Evolutionary conservation across 37 sponge, comb jelly and placozoan species (phyloP).

Genomic region (Oscarella lobularis): DNA sequence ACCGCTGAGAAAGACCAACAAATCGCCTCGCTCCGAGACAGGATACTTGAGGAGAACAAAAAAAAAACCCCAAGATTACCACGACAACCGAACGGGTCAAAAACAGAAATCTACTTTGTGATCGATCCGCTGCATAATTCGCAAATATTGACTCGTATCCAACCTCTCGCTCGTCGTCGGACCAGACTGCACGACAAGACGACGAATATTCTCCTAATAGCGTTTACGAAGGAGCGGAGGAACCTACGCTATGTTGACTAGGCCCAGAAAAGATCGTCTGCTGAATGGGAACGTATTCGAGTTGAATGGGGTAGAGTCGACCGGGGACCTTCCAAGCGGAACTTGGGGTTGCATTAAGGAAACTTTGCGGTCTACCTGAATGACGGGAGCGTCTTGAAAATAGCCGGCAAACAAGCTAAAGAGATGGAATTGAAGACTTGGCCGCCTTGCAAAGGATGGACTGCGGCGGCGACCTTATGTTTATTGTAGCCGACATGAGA

Average conservation of each 20-base stretch:
- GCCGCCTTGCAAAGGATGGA: too few relatives aligned
- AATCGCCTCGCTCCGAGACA: slow-evolving; percentile 68
- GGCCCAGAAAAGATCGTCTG: not conserved
- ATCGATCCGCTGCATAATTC: slow-evolving; percentile 75
- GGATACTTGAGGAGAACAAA: slow-evolving; percentile 39
- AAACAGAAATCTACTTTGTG: slow-evolving; percentile 30
- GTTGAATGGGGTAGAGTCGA: slow-evolving; percentile 63
- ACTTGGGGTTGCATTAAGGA: not conserved
- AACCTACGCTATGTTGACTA: not conserved
- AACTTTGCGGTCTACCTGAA: slow-evolving; percentile 22
- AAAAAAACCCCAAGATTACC: not conserved
- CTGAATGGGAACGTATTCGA: slow-evolving; percentile 45
- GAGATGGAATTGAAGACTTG: not conserved
- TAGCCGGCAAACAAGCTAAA: slow-evolving; percentile 52
- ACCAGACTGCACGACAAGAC: too few relatives aligned
- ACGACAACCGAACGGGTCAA: too few relatives aligned
- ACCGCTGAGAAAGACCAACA: slow-evolving; percentile 82
- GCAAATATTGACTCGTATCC: slow-evolving; percentile 62
- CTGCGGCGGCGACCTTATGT: slow-evolving; percentile 34
- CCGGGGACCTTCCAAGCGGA: slow-evolving; percentile 51
- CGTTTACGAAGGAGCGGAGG: too few relatives aligned
- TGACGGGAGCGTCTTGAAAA: slow-evolving; percentile 64
- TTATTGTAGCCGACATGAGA: slow-evolving; percentile 94
- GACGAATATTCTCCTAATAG: too few relatives aligned
- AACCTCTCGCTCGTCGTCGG: slow-evolving; percentile 25